These are phyloP conservation scores for Elmis aenea DNA, from an alignment of 2,888 invertebrate species.

Conservation along the genomic window DNA sequence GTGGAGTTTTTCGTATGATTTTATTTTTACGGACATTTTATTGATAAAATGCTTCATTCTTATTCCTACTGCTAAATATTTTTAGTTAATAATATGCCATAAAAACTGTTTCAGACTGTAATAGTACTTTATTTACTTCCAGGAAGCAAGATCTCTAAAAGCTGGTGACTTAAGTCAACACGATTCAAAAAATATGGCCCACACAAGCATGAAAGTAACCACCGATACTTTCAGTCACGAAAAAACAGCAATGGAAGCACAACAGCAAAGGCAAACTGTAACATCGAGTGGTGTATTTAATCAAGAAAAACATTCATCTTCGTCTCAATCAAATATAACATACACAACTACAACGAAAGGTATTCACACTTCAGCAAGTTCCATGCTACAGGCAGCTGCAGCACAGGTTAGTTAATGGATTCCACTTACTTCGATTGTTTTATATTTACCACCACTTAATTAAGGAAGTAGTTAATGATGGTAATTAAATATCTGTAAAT, in stretches of 20 bases:
- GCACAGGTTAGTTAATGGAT: constrained; percentile 32
- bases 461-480: too few relatives aligned
- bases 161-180: constrained; percentile 80
- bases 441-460: too few relatives aligned
- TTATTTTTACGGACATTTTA: not conserved
- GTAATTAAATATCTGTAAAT: too few relatives aligned
- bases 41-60: not conserved
- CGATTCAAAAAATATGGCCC: constrained; percentile 79
- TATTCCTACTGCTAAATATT: too few relatives aligned
- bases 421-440: too few relatives aligned
- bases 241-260: constrained; percentile 60
- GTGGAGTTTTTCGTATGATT: too few relatives aligned
- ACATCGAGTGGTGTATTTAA: constrained; percentile 76
- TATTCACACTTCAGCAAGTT: constrained; percentile 57
- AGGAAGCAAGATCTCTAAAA: constrained; percentile 81
- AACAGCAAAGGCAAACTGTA: constrained; percentile 73
- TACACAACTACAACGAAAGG: constrained; percentile 75
- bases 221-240: constrained; percentile 84
- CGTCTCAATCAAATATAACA: constrained; percentile 69
- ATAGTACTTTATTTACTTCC: constrained; percentile 40
- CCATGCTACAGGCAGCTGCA: constrained; percentile 33
- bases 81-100: not conserved
- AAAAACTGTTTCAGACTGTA: too few relatives aligned
- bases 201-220: constrained; percentile 77
- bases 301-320: constrained; percentile 65